Evolutionary conservation across 2,888 invertebrate genomes (phyloP), one percentile per base, ranked within the genome.

Genomic region (Oxystoma pomonae): DNA sequence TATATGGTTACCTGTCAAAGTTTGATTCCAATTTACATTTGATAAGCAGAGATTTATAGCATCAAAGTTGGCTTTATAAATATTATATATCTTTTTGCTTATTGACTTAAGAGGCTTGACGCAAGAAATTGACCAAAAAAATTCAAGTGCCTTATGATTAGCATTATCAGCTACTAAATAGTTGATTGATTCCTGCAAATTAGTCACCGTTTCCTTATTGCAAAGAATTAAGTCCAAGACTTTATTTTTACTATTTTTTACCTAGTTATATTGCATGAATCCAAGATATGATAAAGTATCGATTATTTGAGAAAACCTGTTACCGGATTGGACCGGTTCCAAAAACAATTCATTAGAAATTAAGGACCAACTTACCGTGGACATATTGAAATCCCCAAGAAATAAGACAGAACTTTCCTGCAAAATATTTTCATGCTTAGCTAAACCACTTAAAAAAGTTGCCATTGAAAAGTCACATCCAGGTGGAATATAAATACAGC

Each of bases 401-500:
- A n/a, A 50, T n/a, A 50, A n/a, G 50, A 50, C 50, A 50, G 12
- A 50, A 50, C n/a, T 50, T n/a, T 50, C 50, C 9, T 12, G 50
- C n/a, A 50, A n/a, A 50, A 50, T 50, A 12, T 50, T 50, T 50
- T 50, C 50, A 50, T 50, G 50, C n/a, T 50, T 50, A n/a, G 50
- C 50, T 12, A 50, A 50, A 50, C 50, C 50, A 50, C 9, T 12
- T 12, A 50, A 12, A 50, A 50, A 50, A 50, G 50, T n/a, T 50
- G 50, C n/a, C 50, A n/a, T 50, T 50, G 50, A 50, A n/a, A 12
- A 50, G n/a, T 50, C n/a, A n/a, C 50, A 50, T 50, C 50, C 50
- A 50, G 50, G 50, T 50, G 50, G 50, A n/a, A 50, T 50, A n/a
- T 50, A 50, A 50, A n/a, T 50, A 50, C 50, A 50, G n/a, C 50